These are phyloP conservation scores for Panorpa germanica DNA, from an alignment of 2,888 invertebrate genomes.

Conservation along the genomic window DNA sequence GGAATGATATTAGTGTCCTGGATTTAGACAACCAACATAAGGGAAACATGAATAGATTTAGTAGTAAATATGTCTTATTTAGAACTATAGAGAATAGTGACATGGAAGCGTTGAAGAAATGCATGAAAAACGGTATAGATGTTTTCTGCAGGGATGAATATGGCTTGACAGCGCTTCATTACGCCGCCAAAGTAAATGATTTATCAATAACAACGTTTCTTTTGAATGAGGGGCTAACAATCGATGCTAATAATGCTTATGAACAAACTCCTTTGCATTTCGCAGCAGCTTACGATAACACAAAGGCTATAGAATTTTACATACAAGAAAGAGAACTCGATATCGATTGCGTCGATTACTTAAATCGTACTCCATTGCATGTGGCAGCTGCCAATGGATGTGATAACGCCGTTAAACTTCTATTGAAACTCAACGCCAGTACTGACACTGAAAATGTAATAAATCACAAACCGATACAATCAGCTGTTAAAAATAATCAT, in stretches of 20 bases:
- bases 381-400: constrained; percentile 11
- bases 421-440: no score
- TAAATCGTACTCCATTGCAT: constrained; percentile 13
- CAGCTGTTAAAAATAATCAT: no score
- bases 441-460: no score
- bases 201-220: constrained; percentile 11
- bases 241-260: constrained; percentile 8
- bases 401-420: constrained; percentile 7
- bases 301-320: constrained; percentile 8
- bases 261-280: constrained; percentile 12
- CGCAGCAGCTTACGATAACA: constrained; percentile 9
- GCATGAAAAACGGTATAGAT: constrained; percentile 11
- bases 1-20: no score
- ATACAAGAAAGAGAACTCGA: constrained; percentile 10
- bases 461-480: no score
- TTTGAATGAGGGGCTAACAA: constrained; percentile 11
- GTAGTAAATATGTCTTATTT: no score
- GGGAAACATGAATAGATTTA: no score
- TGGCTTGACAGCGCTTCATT: constrained; percentile 10
- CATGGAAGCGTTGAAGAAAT: constrained; percentile 10
- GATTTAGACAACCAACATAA: no score
- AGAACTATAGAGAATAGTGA: constrained; percentile 11
- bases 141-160: constrained; percentile 9
- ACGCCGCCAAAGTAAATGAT: constrained; percentile 10
- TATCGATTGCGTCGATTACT: constrained; percentile 10